Evolutionary conservation across 2,113 vertebrate genomes (phyloP), one percentile per base, ranked within the genome.

Genomic region (Tetrao urogallus): DNA sequence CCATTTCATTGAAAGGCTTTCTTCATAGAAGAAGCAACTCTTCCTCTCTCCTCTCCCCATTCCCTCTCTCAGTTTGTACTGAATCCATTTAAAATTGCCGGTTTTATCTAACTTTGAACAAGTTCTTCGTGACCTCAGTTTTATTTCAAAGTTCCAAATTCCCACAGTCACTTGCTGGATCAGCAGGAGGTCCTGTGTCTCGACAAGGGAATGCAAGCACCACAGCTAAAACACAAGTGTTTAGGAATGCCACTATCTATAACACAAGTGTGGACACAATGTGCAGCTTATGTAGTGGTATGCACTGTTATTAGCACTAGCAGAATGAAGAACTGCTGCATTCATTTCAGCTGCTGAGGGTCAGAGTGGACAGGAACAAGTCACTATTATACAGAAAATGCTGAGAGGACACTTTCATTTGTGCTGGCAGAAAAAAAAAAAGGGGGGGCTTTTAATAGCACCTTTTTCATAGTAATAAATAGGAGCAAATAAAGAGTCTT

Each of bases 401-500:
- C 69, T 82, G 64, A 83, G 85, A 76, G 86, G 79, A 65, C 15
- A 42, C 36, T 88, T 80, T 11, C 70, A 54, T 78, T 93, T 81
- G 36, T 82, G 38, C 86, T 78, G 57, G 48, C 1, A 0, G 43
- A 47, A 48, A 71, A 73, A 78, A 82, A 82, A 2, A 18, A 17
- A 6, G 5, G 52, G 25, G 28, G 8, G 22, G 24, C 74, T 91
- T 87, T 92, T 74, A 89, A 80, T 76, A 70, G 88, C 43, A 67
- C 13, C 27, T 83, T 82, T 90, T 91, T 86, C 66, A 34, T 20
- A 86, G 65, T 52, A 90, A 19, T 25, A 74, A 70, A 40, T 30
- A 57, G 70, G 57, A 91, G 40, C 34, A 88, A 95, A 93, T 66
- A 90, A 54, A 66, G 52, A 18, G 32, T 40, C 82, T 90, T 97